Conservation (phyloP, 1,140 invertebrate species). For the Cheumatopsyche charites region DNA sequence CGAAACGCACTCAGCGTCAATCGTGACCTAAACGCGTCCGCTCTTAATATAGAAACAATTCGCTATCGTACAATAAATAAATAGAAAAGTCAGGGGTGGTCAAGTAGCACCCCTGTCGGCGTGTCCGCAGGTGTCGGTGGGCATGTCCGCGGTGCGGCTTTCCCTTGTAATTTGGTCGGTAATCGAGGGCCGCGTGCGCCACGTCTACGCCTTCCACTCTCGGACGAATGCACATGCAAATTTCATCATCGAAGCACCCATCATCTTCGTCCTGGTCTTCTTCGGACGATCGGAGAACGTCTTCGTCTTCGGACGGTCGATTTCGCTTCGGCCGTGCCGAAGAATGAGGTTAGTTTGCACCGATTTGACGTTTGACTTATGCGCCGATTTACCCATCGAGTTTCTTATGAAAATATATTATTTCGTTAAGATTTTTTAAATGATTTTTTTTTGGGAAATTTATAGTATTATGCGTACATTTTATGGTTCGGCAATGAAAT, state of each 20-base stretch:
- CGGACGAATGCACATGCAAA: conserved; percentile 23
- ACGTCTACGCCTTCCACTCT: conserved; percentile 5
- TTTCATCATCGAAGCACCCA: conserved; percentile 24
- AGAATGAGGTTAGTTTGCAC: no score
- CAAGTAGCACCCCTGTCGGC: conserved; percentile 13
- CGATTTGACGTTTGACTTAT: no score
- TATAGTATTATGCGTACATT: no score
- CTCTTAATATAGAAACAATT: no score
- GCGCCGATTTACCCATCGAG: no score
- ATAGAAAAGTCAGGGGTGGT: neutral
- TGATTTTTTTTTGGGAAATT: no score
- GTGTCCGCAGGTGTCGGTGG: conserved; percentile 37
- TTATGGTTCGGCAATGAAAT: no score
- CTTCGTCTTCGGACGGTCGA: neutral
- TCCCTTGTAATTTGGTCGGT: conserved; percentile 37
- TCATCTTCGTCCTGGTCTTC: neutral
- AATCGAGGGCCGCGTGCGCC: conserved; percentile 29
- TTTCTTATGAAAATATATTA: no score
- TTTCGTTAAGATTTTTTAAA: no score
- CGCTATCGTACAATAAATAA: no score
- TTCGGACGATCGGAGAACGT: neutral
- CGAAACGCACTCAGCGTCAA: no score
- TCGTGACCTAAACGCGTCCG: no score
- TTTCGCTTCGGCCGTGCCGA: neutral
- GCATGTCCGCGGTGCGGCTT: conserved; percentile 33